These are phyloP conservation scores for Gobio gobio DNA, from an alignment of 2,113 vertebrate species.

Conservation along the genomic window DNA sequence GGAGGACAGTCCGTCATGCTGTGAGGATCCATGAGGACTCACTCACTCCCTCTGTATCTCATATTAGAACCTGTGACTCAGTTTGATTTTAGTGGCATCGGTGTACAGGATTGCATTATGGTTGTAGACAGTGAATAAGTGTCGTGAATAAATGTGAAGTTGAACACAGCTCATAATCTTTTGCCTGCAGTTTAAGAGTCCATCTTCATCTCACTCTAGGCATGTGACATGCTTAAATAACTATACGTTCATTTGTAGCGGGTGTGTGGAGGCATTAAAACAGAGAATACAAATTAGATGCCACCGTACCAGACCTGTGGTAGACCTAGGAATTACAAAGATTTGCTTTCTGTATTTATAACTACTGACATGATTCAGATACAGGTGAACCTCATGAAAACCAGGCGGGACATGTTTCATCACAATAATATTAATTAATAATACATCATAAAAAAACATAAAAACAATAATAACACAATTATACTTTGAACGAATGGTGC, in stretches of 20 bases:
- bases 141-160: slow-evolving; percentile 13
- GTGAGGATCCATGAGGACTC: not conserved
- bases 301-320: not conserved
- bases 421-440: not conserved
- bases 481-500: too few species aligned
- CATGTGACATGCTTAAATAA: not conserved
- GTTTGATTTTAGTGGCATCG: not conserved
- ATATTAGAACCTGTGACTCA: not conserved
- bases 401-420: not conserved
- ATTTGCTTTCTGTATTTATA: not conserved
- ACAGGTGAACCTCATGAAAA: not conserved
- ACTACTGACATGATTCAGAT: not conserved
- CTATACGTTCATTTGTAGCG: not conserved
- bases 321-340: not conserved
- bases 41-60: not conserved
- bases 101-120: not conserved
- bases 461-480: too few species aligned
- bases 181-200: slow-evolving; percentile 26
- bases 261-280: not conserved
- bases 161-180: slow-evolving; percentile 12
- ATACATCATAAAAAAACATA: too few species aligned
- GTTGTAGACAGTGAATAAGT: slow-evolving; percentile 23
- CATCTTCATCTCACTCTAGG: not conserved
- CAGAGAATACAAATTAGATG: slow-evolving; percentile 29
- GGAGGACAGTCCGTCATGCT: not conserved